phyloP scores from a whole-genome alignment of 1,140 invertebrate species.

The Ostrea edulis region DNA sequence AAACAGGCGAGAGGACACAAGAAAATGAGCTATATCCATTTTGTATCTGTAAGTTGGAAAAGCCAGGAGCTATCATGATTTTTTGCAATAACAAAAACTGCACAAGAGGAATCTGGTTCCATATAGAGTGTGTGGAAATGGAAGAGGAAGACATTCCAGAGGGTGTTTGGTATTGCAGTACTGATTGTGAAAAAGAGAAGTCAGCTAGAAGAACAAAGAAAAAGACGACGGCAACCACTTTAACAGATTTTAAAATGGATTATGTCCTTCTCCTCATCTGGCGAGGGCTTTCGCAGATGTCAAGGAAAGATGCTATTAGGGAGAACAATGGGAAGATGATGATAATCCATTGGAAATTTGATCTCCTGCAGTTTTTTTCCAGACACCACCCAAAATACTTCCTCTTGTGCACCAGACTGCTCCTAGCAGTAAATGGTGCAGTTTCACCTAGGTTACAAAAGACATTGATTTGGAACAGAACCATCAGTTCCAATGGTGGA shows the following conservation, averaged over 20 bases:
- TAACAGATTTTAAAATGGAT: conserved; percentile 15
- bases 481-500: too few relatives aligned
- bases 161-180: conserved; percentile 37
- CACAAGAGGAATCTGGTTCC: conserved; percentile 39
- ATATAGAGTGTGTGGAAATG: conserved; percentile 51
- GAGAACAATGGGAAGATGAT: conserved; percentile 53
- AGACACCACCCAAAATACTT: too few relatives aligned
- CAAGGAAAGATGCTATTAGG: conserved; percentile 52
- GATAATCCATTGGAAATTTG: conserved; percentile 46
- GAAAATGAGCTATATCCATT: too few relatives aligned
- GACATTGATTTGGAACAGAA: conserved; percentile 54
- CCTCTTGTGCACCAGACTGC: too few relatives aligned
- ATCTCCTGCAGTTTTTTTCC: too few relatives aligned
- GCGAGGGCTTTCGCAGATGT: conserved; percentile 33
- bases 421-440: conserved; percentile 45
- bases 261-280: too few relatives aligned
- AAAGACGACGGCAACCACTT: neutral
- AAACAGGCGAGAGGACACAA: too few relatives aligned
- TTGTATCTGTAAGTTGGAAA: too few relatives aligned
- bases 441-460: conserved; percentile 32
- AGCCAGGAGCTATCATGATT: too few relatives aligned
- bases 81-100: neutral
- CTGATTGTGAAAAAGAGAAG: neutral
- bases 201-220: neutral
- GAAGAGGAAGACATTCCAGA: conserved; percentile 49